These are phyloP conservation scores for Halocaridina rubra DNA, from an alignment of 2,888 invertebrate species.

Conservation along the genomic window DNA sequence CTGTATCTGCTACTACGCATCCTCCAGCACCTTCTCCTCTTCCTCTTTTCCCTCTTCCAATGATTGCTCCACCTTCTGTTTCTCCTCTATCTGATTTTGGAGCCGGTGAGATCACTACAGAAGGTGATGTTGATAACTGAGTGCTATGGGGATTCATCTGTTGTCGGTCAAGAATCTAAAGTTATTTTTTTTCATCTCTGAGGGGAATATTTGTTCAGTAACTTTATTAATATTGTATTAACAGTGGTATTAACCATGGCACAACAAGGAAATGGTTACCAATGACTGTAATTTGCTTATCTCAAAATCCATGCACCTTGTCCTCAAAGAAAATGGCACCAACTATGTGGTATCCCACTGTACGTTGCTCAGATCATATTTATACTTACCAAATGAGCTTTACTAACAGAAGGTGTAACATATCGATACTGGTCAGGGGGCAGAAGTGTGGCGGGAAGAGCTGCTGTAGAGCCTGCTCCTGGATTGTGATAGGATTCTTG, in stretches of 20 bases:
- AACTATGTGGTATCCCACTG: background rate
- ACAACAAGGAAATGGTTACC: background rate
- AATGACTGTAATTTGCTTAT: background rate
- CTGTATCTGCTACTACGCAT: too few relatives aligned
- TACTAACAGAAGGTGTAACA: background rate
- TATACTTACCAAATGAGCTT: background rate
- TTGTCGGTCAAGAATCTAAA: too few relatives aligned
- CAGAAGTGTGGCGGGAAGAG: constrained; percentile 32
- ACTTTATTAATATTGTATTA: background rate
- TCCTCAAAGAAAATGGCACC: background rate
- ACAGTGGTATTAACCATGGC: background rate
- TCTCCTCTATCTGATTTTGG: background rate
- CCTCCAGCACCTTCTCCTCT: too few relatives aligned
- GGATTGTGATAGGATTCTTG: background rate
- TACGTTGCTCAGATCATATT: background rate
- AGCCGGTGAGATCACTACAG: background rate
- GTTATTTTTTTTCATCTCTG: background rate
- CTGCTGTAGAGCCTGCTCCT: background rate
- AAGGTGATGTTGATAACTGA: background rate
- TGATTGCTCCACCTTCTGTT: background rate
- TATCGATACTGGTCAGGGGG: constrained; percentile 45
- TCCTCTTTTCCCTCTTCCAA: background rate
- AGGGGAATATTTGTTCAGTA: too few relatives aligned
- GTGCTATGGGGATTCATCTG: background rate
- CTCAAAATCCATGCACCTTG: background rate